A percentile compares a stretch with the other conserved stretches of the same genome.
These are phyloP conservation scores for Conus canariensis DNA, from an alignment of 2,888 invertebrate genomes.

Conservation along the genomic window DNA sequence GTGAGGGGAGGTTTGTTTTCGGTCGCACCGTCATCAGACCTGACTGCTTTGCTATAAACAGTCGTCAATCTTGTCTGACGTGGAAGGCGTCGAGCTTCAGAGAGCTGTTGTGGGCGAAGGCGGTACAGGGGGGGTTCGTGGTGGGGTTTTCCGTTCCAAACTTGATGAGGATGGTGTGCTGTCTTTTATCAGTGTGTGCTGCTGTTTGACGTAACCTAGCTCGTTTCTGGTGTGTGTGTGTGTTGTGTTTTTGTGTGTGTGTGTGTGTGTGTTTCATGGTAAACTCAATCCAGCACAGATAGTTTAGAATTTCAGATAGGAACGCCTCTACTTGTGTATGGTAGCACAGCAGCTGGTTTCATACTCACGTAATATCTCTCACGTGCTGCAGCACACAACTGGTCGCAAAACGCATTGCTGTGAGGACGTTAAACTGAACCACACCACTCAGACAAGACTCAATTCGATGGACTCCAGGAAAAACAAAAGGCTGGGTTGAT, in stretches of 20 bases:
- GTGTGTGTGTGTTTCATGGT: too few species aligned
- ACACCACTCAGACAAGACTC: too few species aligned
- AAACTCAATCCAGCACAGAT: too few species aligned
- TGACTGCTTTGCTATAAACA: not conserved
- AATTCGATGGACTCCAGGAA: too few species aligned
- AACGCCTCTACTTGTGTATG: too few species aligned
- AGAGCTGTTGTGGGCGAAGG: not conserved
- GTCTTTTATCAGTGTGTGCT: not conserved
- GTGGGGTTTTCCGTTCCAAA: not conserved
- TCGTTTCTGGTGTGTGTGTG: not conserved
- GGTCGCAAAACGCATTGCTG: too few species aligned
- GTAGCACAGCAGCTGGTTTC: too few species aligned
- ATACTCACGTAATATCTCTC: too few species aligned
- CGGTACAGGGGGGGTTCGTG: not conserved
- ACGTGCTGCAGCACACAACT: too few species aligned
- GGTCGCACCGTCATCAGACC: conserved; percentile 2
- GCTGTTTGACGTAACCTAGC: not conserved
- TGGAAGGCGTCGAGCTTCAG: not conserved
- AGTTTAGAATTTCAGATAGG: too few species aligned
- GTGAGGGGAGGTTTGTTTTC: conserved; percentile 12
- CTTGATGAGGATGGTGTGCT: not conserved
- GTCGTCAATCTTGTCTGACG: not conserved
- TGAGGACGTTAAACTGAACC: too few species aligned
- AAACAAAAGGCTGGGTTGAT: too few species aligned
- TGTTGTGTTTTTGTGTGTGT: not conserved